Evolutionary conservation across 1,140 invertebrate genomes (phyloP).

Genomic region (Trissolcus basalis): DNA sequence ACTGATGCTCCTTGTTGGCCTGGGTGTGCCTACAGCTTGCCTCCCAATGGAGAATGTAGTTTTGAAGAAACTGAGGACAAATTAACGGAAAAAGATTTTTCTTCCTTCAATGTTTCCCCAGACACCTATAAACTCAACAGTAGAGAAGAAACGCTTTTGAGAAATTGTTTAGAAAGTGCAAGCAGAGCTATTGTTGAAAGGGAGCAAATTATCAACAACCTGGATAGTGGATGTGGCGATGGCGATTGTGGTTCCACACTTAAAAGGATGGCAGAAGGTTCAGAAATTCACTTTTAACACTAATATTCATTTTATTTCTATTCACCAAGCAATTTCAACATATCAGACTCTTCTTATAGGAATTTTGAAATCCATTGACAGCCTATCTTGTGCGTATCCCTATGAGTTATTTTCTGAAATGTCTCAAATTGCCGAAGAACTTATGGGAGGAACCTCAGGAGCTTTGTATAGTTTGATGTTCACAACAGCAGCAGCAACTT

Average conservation of each 20-base stretch:
- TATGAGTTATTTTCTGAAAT: constrained; percentile 76
- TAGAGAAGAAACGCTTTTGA: constrained; percentile 70
- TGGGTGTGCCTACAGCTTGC: constrained; percentile 71
- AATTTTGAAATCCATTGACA: constrained; percentile 54
- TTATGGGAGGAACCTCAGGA: constrained; percentile 85
- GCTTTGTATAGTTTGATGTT: constrained; percentile 85
- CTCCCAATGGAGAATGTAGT: background rate
- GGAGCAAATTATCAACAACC: constrained; percentile 80
- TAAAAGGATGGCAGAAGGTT: constrained; percentile 79
- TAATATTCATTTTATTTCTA: background rate
- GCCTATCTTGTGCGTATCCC: constrained; percentile 70
- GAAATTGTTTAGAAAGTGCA: constrained; percentile 75
- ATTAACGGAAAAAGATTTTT: background rate
- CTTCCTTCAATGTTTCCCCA: constrained; percentile 3
- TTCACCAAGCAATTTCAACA: too few species aligned
- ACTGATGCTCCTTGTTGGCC: constrained; percentile 80
- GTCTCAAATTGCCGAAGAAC: constrained; percentile 79
- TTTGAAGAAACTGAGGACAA: constrained; percentile 26
- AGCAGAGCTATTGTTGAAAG: constrained; percentile 76
- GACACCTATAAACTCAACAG: constrained; percentile 68
- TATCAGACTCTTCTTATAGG: too few species aligned
- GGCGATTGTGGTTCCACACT: constrained; percentile 89
- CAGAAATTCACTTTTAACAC: constrained; percentile 11
- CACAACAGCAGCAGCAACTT: constrained; percentile 77
- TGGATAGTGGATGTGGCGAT: constrained; percentile 87